A percentile compares a stretch with the other conserved stretches of the same genome.
Evolutionary conservation across 2,888 invertebrate genomes (phyloP).

Genomic region (Pterobdella sp.): DNA sequence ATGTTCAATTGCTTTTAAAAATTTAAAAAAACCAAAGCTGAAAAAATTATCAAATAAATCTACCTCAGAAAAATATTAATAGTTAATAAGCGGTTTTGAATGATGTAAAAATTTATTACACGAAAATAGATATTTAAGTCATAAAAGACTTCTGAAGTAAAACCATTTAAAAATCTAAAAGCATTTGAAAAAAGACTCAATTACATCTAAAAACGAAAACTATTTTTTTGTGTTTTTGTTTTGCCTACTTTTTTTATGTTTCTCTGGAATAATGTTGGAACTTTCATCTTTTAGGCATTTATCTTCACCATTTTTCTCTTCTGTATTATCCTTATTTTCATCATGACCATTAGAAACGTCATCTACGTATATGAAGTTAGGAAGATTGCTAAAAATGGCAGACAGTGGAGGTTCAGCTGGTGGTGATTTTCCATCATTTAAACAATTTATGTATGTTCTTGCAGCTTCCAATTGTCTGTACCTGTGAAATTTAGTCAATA

Average conservation of each 20-base stretch:
- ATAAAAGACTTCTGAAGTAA: too few species aligned
- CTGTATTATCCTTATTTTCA: not conserved
- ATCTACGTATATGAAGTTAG: conserved; percentile 10
- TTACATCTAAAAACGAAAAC: not conserved
- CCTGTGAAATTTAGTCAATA: too few species aligned
- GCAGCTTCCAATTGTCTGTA: conserved; percentile 1
- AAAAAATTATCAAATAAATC: too few species aligned
- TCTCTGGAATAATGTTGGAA: not conserved
- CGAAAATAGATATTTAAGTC: too few species aligned
- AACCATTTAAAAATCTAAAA: too few species aligned
- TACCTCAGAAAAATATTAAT: too few species aligned
- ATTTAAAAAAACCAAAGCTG: too few species aligned
- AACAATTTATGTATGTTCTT: not conserved
- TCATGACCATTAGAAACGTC: not conserved
- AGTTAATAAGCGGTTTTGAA: too few species aligned
- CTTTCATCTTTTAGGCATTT: not conserved
- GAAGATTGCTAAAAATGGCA: conserved; percentile 9
- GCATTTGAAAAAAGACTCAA: too few species aligned
- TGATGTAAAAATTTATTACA: too few species aligned
- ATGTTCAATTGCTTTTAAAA: too few species aligned
- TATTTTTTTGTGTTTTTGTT: not conserved
- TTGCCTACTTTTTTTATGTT: not conserved
- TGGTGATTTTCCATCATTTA: not conserved
- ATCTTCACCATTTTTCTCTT: not conserved
- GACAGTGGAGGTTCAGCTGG: not conserved